Base-by-base conservation (phyloP, 2,797 vertebrate species). In the Diplodus puntazzo region DNA sequence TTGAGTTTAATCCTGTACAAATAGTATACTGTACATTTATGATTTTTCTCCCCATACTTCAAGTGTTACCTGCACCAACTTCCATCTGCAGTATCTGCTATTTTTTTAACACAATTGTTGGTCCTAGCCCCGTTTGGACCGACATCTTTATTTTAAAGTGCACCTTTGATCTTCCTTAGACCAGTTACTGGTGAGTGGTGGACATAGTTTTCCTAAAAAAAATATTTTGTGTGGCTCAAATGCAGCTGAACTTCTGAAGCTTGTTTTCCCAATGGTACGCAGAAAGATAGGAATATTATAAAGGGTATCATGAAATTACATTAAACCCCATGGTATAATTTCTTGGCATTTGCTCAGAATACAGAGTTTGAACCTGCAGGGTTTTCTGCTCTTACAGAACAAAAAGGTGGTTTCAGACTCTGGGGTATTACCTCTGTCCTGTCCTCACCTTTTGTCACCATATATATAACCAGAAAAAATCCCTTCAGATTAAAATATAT, bases 341-440 rank as follows among this genome's bases (percentile, higher is more conserved):
- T 78, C 25, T 43, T 57, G 25, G 48, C 49, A 55, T 69, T 52
- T 59, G 10, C 46, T 60, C 20, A 69, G 23, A 57, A 23, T 45
- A 20, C 55, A 66, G 49, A 63, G 20, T 71, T 3, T 69, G 50
- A 67, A 54, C 46, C 55, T 53, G 39, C 17, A n/a, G 9, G 25
- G 25, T 34, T 74, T 59, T 43, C 46, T 58, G 64, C 8, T 67
- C 23, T 46, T 64, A 66, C 69, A 65, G 61, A 79, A 46, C 27
- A 58, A 18, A 34, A 57, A 57, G 25, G 17, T 43, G 13, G 25
- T 61, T 76, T 82, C 69, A 80, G 46, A 60, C 67, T 59, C 55
- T 25, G 43, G 68, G 48, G 60, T 68, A 58, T 71, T 25, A 11
- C 46, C 65, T 13, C 45, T 67, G 39, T 13, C 48, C 46, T 57